Percentiles rank a stretch among this genome's conserved stretches.
These are phyloP conservation scores for Hystrix cristata DNA, from an alignment of 2,113 vertebrate species.

Conservation along the genomic window DNA sequence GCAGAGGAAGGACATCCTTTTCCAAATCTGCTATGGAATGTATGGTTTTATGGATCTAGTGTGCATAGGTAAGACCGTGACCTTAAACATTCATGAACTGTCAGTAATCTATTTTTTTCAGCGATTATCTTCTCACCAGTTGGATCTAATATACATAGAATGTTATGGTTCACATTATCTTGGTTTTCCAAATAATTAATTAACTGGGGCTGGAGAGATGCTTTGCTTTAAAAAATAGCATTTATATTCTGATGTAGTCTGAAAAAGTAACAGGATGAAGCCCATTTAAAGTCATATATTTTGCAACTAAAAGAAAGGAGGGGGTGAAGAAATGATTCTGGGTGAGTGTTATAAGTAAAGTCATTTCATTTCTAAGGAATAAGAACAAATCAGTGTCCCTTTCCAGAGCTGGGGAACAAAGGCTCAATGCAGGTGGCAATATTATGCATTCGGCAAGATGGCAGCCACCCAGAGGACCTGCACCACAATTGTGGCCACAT, in stretches of 20 bases:
- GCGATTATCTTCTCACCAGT: constrained; percentile 39
- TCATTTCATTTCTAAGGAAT: neutral
- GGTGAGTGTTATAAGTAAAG: rapidly evolving
- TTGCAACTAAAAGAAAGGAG: neutral
- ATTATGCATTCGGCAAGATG: neutral
- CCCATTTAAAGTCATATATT: neutral
- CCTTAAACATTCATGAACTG: constrained; percentile 80
- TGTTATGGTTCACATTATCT: neutral
- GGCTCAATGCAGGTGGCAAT: rapidly evolving
- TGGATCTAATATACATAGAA: neutral
- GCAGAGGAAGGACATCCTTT: constrained; percentile 97
- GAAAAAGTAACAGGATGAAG: neutral
- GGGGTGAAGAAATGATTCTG: neutral
- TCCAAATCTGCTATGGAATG: constrained; percentile 99
- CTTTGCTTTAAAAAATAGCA: neutral
- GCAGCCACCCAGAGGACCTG: too few species aligned
- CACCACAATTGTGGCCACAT: rapidly evolving
- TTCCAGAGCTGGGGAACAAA: neutral
- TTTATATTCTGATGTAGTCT: neutral
- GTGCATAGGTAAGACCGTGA: constrained; percentile 94
- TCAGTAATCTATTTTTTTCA: constrained; percentile 80
- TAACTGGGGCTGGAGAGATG: neutral
- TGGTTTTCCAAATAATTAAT: neutral
- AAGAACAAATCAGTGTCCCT: neutral
- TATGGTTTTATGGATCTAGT: constrained; percentile 99